These are phyloP conservation scores for Polydesmus complanatus DNA, from an alignment of 2,888 invertebrate species.

Conservation along the genomic window DNA sequence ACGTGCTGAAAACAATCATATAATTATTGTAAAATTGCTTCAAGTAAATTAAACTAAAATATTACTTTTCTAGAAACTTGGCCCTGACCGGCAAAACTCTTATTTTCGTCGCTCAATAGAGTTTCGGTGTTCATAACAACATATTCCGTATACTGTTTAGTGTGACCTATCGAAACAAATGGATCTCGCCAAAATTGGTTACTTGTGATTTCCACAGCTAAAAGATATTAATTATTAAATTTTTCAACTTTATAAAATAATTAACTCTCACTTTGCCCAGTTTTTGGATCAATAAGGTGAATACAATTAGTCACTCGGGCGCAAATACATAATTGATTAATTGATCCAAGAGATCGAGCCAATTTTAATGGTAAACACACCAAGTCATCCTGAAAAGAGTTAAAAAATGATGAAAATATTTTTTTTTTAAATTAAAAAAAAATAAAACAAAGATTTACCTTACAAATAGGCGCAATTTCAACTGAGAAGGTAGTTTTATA, in stretches of 20 bases:
- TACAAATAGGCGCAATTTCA: slow-evolving; percentile 91
- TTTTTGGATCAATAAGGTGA: slow-evolving; percentile 81
- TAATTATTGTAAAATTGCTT: not conserved
- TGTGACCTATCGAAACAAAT: slow-evolving; percentile 74
- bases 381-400: slow-evolving; percentile 39
- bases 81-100: slow-evolving; percentile 75
- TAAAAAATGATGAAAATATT: slow-evolving; percentile 1
- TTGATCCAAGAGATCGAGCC: slow-evolving; percentile 71
- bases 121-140: slow-evolving; percentile 90
- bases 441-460: slow-evolving; percentile 49
- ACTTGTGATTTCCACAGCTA: slow-evolving; percentile 70
- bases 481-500: slow-evolving; percentile 86
- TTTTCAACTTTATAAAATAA: not conserved
- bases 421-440: not conserved
- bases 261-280: slow-evolving; percentile 53
- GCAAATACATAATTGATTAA: slow-evolving; percentile 76
- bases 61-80: slow-evolving; percentile 58
- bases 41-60: not conserved
- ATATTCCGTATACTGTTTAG: slow-evolving; percentile 80
- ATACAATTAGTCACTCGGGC: slow-evolving; percentile 75
- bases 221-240: slow-evolving; percentile 4
- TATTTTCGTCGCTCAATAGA: slow-evolving; percentile 57
- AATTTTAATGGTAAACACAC: slow-evolving; percentile 78
- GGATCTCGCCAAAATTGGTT: slow-evolving; percentile 72
- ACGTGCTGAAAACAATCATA: slow-evolving; percentile 45